Conservation (phyloP, 2,888 invertebrate species). For the Polylopha cassiicola region DNA sequence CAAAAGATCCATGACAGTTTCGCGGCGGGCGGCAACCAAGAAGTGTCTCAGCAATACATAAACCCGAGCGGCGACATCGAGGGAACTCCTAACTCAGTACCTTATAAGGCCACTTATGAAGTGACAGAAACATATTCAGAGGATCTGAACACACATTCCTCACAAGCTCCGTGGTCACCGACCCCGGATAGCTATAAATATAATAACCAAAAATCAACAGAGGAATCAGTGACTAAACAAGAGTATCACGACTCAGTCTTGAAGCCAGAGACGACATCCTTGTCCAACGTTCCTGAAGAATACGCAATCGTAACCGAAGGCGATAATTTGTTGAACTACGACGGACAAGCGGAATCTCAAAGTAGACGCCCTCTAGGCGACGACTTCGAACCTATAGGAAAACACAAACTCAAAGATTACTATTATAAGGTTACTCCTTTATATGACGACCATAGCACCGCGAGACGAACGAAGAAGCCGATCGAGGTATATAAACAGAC, state of each 20-base stretch:
- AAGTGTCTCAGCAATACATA: conserved; percentile 49
- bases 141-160: conserved; percentile 48
- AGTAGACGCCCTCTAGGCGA: conserved; percentile 66
- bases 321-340: conserved; percentile 63
- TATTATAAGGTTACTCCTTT: conserved; percentile 65
- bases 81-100: conserved; percentile 32
- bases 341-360: conserved; percentile 63
- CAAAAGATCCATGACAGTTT: conserved; percentile 52
- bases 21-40: conserved; percentile 56
- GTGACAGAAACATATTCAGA: conserved; percentile 65
- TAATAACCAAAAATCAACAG: conserved; percentile 42
- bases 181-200: conserved; percentile 48
- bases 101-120: conserved; percentile 57
- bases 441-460: conserved; percentile 50
- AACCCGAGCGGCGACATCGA: conserved; percentile 41
- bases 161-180: conserved; percentile 54
- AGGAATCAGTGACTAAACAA: conserved; percentile 45
- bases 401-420: conserved; percentile 66
- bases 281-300: conserved; percentile 56
- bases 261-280: conserved; percentile 46
- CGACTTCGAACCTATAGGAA: conserved; percentile 66
- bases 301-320: conserved; percentile 64
- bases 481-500: conserved; percentile 39
- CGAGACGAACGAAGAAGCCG: conserved; percentile 62
- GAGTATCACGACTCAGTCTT: conserved; percentile 39